Conservation (phyloP, 37 sponge, comb jelly and placozoan genomes). For the Geodia barretti region DNA sequence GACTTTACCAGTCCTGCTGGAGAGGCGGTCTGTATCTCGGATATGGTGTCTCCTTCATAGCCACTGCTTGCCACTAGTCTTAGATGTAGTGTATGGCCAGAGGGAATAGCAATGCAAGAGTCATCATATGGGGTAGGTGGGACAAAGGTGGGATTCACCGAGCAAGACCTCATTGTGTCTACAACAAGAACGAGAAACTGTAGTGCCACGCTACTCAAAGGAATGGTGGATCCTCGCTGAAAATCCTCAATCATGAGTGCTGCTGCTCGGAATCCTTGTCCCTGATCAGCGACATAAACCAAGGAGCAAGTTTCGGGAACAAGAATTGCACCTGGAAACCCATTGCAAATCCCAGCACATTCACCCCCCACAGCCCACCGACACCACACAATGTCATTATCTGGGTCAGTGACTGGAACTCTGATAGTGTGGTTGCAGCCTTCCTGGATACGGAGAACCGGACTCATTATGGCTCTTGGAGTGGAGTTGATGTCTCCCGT, state of each 20-base stretch:
- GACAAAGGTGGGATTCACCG: constrained; percentile 13
- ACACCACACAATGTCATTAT: constrained; percentile 41
- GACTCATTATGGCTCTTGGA: constrained; percentile 51
- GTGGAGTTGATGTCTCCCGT: constrained; percentile 60
- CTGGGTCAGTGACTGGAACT: constrained; percentile 40
- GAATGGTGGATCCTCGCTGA: background rate
- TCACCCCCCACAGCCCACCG: constrained; percentile 42
- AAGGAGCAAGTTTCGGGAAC: constrained; percentile 17
- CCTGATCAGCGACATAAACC: constrained; percentile 14
- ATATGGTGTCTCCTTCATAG: constrained; percentile 3
- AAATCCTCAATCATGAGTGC: constrained; percentile 52
- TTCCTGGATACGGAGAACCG: constrained; percentile 41
- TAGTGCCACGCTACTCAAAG: constrained; percentile 47
- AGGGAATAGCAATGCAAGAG: constrained; percentile 31
- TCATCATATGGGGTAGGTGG: constrained; percentile 3
- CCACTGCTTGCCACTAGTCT: constrained; percentile 34
- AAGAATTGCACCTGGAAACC: constrained; percentile 50
- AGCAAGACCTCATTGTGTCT: constrained; percentile 17
- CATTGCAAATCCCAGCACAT: constrained; percentile 49
- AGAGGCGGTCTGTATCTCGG: constrained; percentile 25
- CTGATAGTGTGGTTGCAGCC: constrained; percentile 58
- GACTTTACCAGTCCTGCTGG: constrained; percentile 6
- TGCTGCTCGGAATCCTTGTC: constrained; percentile 27
- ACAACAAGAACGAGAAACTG: constrained; percentile 46
- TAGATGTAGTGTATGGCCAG: constrained; percentile 11